phyloP scores from a whole-genome alignment of 2,113 vertebrate genomes.

The Tricholaema leucomelas region DNA sequence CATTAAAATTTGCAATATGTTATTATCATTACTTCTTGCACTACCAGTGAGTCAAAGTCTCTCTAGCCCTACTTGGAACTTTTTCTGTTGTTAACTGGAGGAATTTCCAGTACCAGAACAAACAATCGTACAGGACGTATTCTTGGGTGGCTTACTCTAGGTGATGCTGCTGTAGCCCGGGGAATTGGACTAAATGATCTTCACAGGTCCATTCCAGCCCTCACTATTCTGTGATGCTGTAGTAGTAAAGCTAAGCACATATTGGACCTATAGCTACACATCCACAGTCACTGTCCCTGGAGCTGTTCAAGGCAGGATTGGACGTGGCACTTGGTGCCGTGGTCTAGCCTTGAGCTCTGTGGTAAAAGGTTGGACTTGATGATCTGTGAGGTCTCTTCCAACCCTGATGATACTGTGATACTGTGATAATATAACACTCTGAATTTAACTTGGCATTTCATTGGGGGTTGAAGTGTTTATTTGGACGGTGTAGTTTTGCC shows the following conservation, averaged over 20 bases:
- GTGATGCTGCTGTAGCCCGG: too few species aligned
- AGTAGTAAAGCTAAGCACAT: not conserved
- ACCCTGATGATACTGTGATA: too few species aligned
- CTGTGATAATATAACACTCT: conserved; percentile 4
- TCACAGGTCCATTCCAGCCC: too few species aligned
- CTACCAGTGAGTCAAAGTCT: not conserved
- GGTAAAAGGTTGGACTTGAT: too few species aligned
- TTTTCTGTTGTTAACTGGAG: not conserved
- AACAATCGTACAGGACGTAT: not conserved
- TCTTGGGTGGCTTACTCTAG: too few species aligned
- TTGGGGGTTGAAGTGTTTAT: conserved; percentile 42
- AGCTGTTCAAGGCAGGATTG: too few species aligned
- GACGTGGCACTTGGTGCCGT: too few species aligned
- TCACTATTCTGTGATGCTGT: too few species aligned
- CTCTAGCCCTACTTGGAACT: fast-evolving
- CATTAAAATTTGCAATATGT: not conserved
- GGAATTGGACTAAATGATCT: too few species aligned
- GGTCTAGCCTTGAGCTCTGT: too few species aligned
- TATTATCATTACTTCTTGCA: not conserved
- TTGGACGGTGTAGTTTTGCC: conserved; percentile 54
- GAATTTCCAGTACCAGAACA: not conserved
- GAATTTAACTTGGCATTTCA: conserved; percentile 46
- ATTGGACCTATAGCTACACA: not conserved
- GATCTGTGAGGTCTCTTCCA: too few species aligned
- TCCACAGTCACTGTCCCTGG: conserved; percentile 31